Evolutionary conservation across 2,113 vertebrate species (phyloP).

Genomic region (Mormyrus iriodes): DNA sequence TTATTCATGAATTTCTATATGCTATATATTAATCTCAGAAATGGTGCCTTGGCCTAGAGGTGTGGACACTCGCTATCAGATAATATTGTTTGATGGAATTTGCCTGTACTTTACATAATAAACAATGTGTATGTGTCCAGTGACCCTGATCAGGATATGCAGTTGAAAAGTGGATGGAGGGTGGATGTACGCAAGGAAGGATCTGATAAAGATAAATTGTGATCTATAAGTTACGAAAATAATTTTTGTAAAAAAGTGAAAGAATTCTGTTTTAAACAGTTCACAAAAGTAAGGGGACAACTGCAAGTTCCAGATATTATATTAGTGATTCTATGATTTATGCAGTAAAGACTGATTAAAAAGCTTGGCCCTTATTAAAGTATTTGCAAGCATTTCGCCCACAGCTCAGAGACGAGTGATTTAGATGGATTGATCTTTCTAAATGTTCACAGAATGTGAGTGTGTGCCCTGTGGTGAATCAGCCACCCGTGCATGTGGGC

Average conservation of each 20-base stretch:
- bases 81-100: not conserved
- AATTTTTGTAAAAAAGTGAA: not conserved
- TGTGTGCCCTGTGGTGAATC: not conserved
- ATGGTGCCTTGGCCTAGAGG: not conserved
- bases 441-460: not conserved
- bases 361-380: not conserved
- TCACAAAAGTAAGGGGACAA: not conserved
- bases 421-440: not conserved
- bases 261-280: not conserved
- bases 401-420: not conserved
- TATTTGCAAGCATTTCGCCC: not conserved
- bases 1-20: not conserved
- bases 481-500: not conserved
- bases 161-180: not conserved
- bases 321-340: not conserved
- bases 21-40: not conserved
- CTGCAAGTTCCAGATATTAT: not conserved
- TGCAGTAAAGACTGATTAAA: not conserved
- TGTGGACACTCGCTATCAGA: not conserved
- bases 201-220: not conserved
- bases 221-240: not conserved
- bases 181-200: not conserved
- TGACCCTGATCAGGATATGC: not conserved
- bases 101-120: not conserved
- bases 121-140: not conserved